A percentile compares a stretch with the other conserved stretches of the same genome.
phyloP scores from a whole-genome alignment of 1,140 invertebrate species.

The Drosophila nebulosa region DNA sequence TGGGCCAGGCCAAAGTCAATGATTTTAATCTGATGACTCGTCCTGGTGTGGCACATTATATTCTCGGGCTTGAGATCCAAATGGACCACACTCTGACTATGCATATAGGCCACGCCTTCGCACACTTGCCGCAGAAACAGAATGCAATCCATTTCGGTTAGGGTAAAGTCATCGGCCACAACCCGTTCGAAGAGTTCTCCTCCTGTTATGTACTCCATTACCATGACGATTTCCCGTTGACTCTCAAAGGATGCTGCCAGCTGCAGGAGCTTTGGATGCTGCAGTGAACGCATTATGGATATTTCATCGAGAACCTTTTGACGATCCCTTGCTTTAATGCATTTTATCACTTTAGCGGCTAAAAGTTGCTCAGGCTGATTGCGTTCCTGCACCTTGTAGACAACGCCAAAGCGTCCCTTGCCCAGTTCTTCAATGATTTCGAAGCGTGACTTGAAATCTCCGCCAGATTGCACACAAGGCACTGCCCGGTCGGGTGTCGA shows the following conservation, averaged over 20 bases:
- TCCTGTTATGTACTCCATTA: conserved; percentile 96
- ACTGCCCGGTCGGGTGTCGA: conserved; percentile 53
- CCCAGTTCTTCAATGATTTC: conserved; percentile 89
- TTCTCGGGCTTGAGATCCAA: conserved; percentile 97
- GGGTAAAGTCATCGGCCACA: conserved; percentile 93
- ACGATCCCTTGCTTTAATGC: conserved; percentile 89
- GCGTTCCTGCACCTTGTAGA: conserved; percentile 89
- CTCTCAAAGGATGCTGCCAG: conserved; percentile 93
- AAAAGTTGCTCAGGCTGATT: conserved; percentile 85
- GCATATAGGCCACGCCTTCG: conserved; percentile 94
- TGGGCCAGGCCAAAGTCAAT: conserved; percentile 96
- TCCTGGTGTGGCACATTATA: conserved; percentile 92
- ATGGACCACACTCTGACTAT: conserved; percentile 91
- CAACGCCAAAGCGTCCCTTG: conserved; percentile 90
- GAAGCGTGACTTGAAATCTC: conserved; percentile 84
- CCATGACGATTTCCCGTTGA: conserved; percentile 92
- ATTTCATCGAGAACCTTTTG: conserved; percentile 95
- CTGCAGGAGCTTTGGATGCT: conserved; percentile 94
- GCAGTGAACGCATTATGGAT: conserved; percentile 93
- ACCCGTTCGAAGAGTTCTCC: conserved; percentile 96
- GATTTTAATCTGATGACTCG: conserved; percentile 89
- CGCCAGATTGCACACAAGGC: conserved; percentile 82
- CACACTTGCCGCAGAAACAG: conserved; percentile 96
- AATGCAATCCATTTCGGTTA: conserved; percentile 94
- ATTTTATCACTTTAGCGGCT: conserved; percentile 96